These are phyloP conservation scores for Thamnaconus septentrionalis DNA, from an alignment of 2,113 vertebrate genomes.

Conservation along the genomic window DNA sequence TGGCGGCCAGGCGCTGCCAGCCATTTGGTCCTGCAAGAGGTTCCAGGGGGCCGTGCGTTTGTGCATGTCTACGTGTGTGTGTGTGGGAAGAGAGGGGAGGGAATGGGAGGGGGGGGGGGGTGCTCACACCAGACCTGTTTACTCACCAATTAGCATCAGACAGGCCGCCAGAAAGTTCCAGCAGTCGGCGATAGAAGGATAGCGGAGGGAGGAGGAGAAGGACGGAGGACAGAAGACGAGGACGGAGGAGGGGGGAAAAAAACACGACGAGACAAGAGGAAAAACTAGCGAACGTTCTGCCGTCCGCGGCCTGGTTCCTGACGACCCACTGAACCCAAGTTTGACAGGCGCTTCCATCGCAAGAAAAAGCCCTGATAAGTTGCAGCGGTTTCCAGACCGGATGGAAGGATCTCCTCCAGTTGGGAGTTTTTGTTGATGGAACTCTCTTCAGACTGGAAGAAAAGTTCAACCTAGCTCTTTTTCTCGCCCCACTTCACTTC, in stretches of 20 bases:
- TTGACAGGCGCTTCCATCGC: background rate
- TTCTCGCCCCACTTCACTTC: no score
- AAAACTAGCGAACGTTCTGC: slow-evolving; percentile 40
- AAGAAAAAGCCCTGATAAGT: slow-evolving; percentile 3
- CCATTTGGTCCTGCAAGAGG: slow-evolving; percentile 82
- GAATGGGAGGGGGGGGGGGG: slow-evolving; percentile 10
- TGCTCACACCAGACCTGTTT: slow-evolving; percentile 76
- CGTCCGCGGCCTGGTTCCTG: slow-evolving; percentile 46
- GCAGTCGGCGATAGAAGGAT: slow-evolving; percentile 70
- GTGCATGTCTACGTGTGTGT: slow-evolving; percentile 52
- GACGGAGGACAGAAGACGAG: slow-evolving; percentile 34
- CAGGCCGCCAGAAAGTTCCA: slow-evolving; percentile 80
- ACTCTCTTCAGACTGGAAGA: no score
- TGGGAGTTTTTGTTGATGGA: no score
- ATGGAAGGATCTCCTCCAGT: no score
- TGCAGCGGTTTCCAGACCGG: background rate
- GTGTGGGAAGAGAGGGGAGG: background rate
- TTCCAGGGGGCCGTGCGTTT: slow-evolving; percentile 77
- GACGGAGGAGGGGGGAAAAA: slow-evolving; percentile 24
- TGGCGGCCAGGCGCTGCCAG: slow-evolving; percentile 79
- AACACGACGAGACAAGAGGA: slow-evolving; percentile 14
- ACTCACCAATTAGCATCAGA: slow-evolving; percentile 82
- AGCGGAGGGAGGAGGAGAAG: slow-evolving; percentile 48
- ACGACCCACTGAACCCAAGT: slow-evolving; percentile 12
- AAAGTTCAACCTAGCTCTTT: no score